Evolutionary conservation across 2,888 invertebrate species (phyloP), one percentile per base, ranked within the genome.

Genomic region (Dione juno): DNA sequence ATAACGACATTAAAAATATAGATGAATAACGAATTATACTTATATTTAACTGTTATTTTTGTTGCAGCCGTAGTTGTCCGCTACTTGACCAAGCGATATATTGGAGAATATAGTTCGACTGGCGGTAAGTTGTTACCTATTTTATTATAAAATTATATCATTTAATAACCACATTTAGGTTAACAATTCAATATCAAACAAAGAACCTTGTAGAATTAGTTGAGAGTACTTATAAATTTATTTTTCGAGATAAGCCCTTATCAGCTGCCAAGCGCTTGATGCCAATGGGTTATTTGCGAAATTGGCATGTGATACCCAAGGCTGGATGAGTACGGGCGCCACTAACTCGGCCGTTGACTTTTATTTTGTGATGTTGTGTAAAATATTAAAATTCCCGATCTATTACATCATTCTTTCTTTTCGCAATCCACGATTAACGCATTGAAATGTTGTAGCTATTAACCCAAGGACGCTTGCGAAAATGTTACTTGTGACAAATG

Each of bases 71-170:
- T 96, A 79, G 96, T 96, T 75, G 96, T 96, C 77, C 94, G 96
- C 79, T 96, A 96, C 87, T 89, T 96, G 82, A 96, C 96, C 74
- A 96, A 96, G 88, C 94, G 96, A 77, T 96, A 96, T 84, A 96
- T 96, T 80, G 96, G 96, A 72, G 96, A 96, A 92, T 96, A 96
- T 93, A 96, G 96, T 87, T 96, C 96, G 61, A 96, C 95, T 74
- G 96, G 95, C 84, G 96, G 96, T 96, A 84, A 95, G 95, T 84
- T 74, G 28, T 54, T 48, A 50, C 19, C 16, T 19, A 52, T n/a
- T 45, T 13, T 9, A 14, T 59, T 59, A 41, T 13, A 50, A 19
- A 19, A 3, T 37, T 41, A 45, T 63, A 63, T 28, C 13, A 16
- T 21, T n/a, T 37, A 48, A 19, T 35, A 61, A 9, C 19, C 16